Conservation (phyloP, 37 sponge, comb jelly and placozoan species). For the Oopsacas minuta region DNA sequence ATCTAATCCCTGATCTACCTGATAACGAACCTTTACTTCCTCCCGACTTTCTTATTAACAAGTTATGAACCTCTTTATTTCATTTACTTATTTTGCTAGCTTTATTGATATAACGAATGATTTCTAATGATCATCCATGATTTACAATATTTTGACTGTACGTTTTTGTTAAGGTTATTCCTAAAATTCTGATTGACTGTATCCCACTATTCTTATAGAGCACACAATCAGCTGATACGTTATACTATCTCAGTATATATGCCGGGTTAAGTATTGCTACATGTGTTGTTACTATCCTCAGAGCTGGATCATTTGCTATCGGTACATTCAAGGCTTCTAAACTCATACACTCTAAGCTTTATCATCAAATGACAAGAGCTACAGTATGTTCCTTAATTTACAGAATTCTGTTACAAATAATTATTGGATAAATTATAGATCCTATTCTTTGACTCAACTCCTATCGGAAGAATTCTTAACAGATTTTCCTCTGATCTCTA, state of each 20-base stretch:
- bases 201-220: background rate
- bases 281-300: background rate
- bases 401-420: background rate
- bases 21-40: slow-evolving; percentile 16
- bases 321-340: slow-evolving; percentile 1
- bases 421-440: background rate
- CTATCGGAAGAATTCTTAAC: slow-evolving; percentile 68
- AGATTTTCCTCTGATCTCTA: slow-evolving; percentile 90
- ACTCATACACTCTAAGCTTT: background rate
- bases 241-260: background rate
- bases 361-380: background rate
- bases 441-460: background rate
- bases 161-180: too few species aligned
- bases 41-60: background rate
- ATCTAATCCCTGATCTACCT: background rate
- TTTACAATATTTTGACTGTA: too few species aligned
- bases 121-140: too few species aligned
- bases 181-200: too few species aligned
- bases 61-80: too few species aligned
- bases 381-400: background rate
- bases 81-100: too few species aligned
- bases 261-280: background rate
- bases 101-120: too few species aligned
- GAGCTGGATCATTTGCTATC: background rate
- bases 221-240: background rate